Percentiles rank a stretch among this genome's conserved stretches.
Conservation (phyloP, 2,888 invertebrate genomes). For the Drosophila bunnanda region DNA sequence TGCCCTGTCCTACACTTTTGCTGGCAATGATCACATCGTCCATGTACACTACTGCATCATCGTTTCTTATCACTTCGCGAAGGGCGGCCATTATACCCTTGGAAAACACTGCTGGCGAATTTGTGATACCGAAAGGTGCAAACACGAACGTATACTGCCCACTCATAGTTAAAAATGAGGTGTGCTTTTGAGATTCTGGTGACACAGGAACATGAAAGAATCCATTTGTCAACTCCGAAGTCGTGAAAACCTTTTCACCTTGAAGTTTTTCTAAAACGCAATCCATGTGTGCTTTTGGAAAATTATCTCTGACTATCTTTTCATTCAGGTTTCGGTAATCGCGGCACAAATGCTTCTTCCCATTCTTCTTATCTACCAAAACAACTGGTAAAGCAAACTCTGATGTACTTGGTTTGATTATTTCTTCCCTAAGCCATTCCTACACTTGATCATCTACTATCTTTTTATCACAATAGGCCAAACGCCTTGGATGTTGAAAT, state of each 20-base stretch:
- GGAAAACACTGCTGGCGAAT: slow-evolving; percentile 12
- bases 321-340: too few relatives aligned
- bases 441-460: not conserved
- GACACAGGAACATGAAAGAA: too few relatives aligned
- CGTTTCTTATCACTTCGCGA: slow-evolving; percentile 2
- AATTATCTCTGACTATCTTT: not conserved
- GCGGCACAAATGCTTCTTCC: not conserved
- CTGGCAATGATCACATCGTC: too few relatives aligned
- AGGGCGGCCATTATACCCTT: slow-evolving; percentile 8
- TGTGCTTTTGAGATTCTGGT: slow-evolving; percentile 4
- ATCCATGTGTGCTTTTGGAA: slow-evolving; percentile 4
- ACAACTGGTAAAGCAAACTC: not conserved
- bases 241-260: not conserved
- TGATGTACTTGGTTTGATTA: not conserved
- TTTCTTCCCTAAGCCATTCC: not conserved
- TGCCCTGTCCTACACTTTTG: too few relatives aligned
- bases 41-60: slow-evolving; percentile 10
- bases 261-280: slow-evolving; percentile 10
- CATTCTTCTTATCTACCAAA: not conserved
- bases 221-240: slow-evolving; percentile 2
- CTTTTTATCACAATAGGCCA: too few relatives aligned
- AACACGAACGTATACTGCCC: not conserved
- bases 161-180: not conserved
- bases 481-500: too few relatives aligned
- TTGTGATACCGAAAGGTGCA: slow-evolving; percentile 5